A percentile compares a stretch with the other conserved stretches of the same genome.
phyloP scores from a whole-genome alignment of 1,140 invertebrate species.

The Cyphomyrmex costatus region DNA sequence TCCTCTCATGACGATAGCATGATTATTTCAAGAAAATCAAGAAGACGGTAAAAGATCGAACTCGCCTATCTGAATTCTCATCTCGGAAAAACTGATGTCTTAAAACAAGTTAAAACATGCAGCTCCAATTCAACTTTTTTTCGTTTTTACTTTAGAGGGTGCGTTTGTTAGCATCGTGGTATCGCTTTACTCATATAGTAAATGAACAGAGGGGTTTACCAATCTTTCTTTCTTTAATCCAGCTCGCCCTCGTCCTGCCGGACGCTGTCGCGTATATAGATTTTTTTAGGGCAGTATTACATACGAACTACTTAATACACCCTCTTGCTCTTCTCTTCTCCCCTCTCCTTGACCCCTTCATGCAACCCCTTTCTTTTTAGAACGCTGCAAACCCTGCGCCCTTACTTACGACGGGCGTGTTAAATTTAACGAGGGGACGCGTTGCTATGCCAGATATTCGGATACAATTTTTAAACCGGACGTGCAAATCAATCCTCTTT shows the following conservation, averaged over 20 bases:
- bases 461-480: conserved; percentile 63
- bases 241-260: conserved; percentile 59
- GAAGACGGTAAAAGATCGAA: neutral
- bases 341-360: conserved; percentile 32
- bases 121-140: neutral
- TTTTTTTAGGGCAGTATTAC: conserved; percentile 76
- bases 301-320: conserved; percentile 74
- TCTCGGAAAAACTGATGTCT: neutral
- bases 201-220: conserved; percentile 39
- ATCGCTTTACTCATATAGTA: conserved; percentile 69
- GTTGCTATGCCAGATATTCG: conserved; percentile 61
- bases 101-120: neutral
- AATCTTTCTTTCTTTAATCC: conserved; percentile 70
- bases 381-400: conserved; percentile 38
- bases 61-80: neutral
- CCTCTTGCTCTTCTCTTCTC: conserved; percentile 56
- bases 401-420: conserved; percentile 70
- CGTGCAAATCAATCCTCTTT: conserved; percentile 8
- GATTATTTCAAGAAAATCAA: conserved; percentile 7
- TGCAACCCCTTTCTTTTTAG: conserved; percentile 71
- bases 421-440: conserved; percentile 75
- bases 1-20: neutral
- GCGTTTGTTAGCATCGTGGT: conserved; percentile 74
- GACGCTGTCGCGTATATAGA: conserved; percentile 72
- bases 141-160: conserved; percentile 50